These are phyloP conservation scores for Drosophila buzzatii DNA, from an alignment of 2,888 invertebrate species.

Conservation along the genomic window DNA sequence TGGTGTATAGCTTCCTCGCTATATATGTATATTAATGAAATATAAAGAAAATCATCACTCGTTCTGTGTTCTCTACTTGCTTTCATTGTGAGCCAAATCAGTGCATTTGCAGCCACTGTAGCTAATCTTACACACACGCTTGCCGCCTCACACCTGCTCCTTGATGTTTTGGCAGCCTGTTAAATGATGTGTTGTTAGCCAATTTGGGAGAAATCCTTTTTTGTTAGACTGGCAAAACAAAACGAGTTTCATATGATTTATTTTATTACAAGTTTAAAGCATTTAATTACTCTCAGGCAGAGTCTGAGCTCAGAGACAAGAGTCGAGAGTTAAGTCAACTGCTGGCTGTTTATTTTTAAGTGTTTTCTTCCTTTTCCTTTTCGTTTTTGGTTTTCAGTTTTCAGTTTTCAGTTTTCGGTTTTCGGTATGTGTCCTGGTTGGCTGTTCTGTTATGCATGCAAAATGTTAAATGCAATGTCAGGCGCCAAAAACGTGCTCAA, in stretches of 20 bases:
- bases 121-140: constrained; percentile 9
- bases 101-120: constrained; percentile 53
- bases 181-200: constrained; percentile 71
- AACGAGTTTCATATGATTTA: constrained; percentile 48
- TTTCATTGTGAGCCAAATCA: constrained; percentile 15
- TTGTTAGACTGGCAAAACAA: constrained; percentile 10
- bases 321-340: constrained; percentile 15
- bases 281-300: constrained; percentile 62
- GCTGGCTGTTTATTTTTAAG: constrained; percentile 28
- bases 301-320: background rate
- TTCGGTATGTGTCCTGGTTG: constrained; percentile 15
- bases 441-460: constrained; percentile 51
- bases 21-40: too few species aligned
- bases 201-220: constrained; percentile 52
- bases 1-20: too few species aligned
- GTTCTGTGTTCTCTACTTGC: background rate
- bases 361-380: constrained; percentile 16
- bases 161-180: constrained; percentile 21
- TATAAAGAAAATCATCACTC: background rate
- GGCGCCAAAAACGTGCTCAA: constrained; percentile 56
- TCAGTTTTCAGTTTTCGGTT: background rate
- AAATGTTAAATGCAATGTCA: constrained; percentile 75
- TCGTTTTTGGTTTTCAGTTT: background rate
- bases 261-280: constrained; percentile 31
- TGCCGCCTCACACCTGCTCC: background rate